Evolutionary conservation across 2,113 vertebrate species (phyloP).

Genomic region (Stercorarius parasiticus): DNA sequence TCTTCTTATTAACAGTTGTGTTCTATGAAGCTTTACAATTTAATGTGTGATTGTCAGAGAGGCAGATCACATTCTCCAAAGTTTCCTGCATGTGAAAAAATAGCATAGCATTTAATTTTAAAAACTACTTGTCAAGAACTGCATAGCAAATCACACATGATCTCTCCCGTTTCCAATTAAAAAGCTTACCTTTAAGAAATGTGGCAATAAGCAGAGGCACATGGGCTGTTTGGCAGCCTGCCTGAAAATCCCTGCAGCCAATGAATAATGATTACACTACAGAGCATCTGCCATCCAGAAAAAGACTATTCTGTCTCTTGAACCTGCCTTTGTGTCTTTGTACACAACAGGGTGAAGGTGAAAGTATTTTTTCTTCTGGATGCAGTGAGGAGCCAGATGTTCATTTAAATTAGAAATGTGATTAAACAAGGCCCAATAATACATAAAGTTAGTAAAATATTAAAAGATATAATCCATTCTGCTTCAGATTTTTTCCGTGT

Average conservation of each 20-base stretch:
- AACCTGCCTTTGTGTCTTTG: constrained; percentile 63
- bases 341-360: constrained; percentile 56
- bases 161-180: constrained; percentile 67
- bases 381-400: constrained; percentile 25
- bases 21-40: not conserved
- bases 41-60: not conserved
- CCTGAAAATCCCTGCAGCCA: constrained; percentile 64
- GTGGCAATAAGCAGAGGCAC: constrained; percentile 72
- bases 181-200: constrained; percentile 65
- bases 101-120: constrained; percentile 40
- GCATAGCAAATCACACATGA: constrained; percentile 58
- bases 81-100: constrained; percentile 37
- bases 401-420: constrained; percentile 66
- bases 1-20: not conserved
- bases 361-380: constrained; percentile 64
- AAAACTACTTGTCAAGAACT: constrained; percentile 65
- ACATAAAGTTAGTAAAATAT: not conserved
- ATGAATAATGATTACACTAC: constrained; percentile 46
- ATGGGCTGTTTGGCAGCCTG: constrained; percentile 68
- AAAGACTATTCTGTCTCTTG: constrained; percentile 40
- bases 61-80: constrained; percentile 6
- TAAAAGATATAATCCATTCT: not conserved
- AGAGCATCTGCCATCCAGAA: constrained; percentile 73
- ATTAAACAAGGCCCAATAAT: constrained; percentile 50
- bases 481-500: not conserved